A percentile compares a stretch with the other conserved stretches of the same genome.
phyloP scores from a whole-genome alignment of 1,140 invertebrate species.

The Triops longicaudatus region DNA sequence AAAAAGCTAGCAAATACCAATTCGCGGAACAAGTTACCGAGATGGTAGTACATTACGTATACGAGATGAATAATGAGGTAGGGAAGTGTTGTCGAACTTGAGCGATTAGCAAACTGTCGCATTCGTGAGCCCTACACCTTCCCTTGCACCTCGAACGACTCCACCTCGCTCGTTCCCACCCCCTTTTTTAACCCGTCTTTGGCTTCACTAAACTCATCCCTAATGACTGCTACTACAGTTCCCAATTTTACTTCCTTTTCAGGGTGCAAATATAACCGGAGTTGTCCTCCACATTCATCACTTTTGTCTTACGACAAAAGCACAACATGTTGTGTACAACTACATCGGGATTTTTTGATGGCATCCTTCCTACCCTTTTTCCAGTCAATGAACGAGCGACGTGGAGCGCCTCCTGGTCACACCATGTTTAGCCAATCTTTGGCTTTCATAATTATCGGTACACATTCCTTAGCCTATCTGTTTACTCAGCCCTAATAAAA shows the following conservation, averaged over 20 bases:
- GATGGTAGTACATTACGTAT: conserved; percentile 8
- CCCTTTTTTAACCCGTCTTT: neutral
- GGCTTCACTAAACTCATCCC: neutral
- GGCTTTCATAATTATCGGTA: neutral
- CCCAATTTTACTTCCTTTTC: neutral
- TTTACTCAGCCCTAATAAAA: neutral
- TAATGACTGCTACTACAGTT: neutral
- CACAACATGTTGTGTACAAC: neutral
- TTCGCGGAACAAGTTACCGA: conserved; percentile 3
- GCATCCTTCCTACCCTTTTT: neutral
- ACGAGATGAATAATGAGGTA: conserved; percentile 15
- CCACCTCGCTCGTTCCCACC: neutral
- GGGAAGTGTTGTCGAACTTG: conserved; percentile 14
- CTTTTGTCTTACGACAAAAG: neutral
- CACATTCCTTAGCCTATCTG: neutral
- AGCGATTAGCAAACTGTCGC: conserved; percentile 14
- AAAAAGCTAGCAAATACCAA: neutral
- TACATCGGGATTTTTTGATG: neutral
- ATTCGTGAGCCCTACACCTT: conserved; percentile 10
- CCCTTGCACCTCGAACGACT: conserved; percentile 10
- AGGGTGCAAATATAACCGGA: neutral
- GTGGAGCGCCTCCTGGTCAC: neutral
- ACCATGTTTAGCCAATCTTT: conserved; percentile 1
- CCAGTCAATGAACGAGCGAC: neutral
- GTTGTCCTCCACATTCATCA: neutral